Evolutionary conservation across 2,113 vertebrate species (phyloP).

Genomic region (Oreotrochilus melanogaster): DNA sequence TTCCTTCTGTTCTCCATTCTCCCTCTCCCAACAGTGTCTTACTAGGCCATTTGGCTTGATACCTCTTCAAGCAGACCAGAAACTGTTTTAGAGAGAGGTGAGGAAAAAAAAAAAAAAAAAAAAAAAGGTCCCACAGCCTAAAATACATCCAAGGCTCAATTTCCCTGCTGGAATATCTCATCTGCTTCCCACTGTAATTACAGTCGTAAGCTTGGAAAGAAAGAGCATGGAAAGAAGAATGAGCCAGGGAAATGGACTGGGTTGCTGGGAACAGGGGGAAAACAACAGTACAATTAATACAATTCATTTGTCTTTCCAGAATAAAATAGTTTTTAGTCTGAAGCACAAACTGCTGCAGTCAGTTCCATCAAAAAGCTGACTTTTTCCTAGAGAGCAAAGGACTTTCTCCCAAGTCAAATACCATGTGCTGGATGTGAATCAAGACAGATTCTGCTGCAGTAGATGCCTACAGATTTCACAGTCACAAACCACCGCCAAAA

Average conservation of each 20-base stretch:
- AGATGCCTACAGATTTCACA: constrained; percentile 66
- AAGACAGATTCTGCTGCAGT: constrained; percentile 55
- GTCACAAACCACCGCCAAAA: constrained; percentile 48
- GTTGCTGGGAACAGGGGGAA: not conserved
- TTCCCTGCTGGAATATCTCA: constrained; percentile 2
- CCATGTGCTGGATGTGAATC: constrained; percentile 57
- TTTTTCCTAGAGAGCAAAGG: constrained; percentile 8
- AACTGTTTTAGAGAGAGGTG: not conserved
- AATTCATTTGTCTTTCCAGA: not conserved
- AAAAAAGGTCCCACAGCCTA: not conserved
- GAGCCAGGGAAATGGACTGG: not conserved
- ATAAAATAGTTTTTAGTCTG: not conserved
- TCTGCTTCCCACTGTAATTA: not conserved
- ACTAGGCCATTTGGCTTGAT: accelerated
- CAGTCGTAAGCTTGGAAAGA: constrained; percentile 24
- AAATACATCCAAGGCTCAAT: not conserved
- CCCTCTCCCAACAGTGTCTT: not conserved
- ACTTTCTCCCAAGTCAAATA: constrained; percentile 40
- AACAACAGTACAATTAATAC: not conserved
- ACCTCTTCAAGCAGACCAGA: not conserved
- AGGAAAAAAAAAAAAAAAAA: not conserved
- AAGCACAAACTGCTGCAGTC: constrained; percentile 10
- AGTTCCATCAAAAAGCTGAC: not conserved
- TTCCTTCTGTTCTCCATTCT: not conserved
- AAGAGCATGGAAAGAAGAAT: not conserved